Base-by-base conservation (phyloP, 1,140 invertebrate genomes). In the Latrodectus geometricus region DNA sequence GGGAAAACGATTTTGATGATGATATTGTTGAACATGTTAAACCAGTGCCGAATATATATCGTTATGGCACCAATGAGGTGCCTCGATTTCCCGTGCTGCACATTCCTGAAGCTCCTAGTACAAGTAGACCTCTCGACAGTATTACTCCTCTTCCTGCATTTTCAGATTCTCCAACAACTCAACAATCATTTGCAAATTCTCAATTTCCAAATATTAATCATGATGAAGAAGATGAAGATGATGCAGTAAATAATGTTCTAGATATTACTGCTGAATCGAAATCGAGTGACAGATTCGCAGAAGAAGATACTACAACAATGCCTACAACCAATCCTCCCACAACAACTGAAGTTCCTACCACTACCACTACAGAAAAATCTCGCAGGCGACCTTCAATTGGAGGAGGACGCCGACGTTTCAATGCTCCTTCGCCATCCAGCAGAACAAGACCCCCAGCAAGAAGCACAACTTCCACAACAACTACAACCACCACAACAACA, bases 1-100 rank as follows among this genome's bases (percentile, higher is more conserved):
- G 9, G 2, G 9, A 4, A 7, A 23, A 48, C 14, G 9, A 17
- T 7, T 35, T 35, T 5, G 35, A 35, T 35, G 66, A 23, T 8
- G 21, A 23, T 23, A 20, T 69, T 15, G 70, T 35, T 0, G 73
- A 76, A 23, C 72, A 73, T 21, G 8, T 78, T 15, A 78, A 84
- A 15, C 87, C 87, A 9, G 61, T 88, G 9, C 76, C 80, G n/a
- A 88, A 88, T 49, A 70, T 84, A 5, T 83, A 65, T 23, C 72
- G 87, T 9, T 88, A 88, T 52, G 87, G 87, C 50, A 73, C 66
- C 73, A 83, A 88, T 50, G 87, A 88, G 17, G 77, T 88, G 1
- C 87, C 87, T n/a, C 61, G 77, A 9, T 76, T 83, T 23, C 87
- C 87, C 3, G 87, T 86, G 21, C 0, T 82, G 11, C 81, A 81